Evolutionary conservation across 1,140 invertebrate species (phyloP).

Genomic region (Ostrea edulis): DNA sequence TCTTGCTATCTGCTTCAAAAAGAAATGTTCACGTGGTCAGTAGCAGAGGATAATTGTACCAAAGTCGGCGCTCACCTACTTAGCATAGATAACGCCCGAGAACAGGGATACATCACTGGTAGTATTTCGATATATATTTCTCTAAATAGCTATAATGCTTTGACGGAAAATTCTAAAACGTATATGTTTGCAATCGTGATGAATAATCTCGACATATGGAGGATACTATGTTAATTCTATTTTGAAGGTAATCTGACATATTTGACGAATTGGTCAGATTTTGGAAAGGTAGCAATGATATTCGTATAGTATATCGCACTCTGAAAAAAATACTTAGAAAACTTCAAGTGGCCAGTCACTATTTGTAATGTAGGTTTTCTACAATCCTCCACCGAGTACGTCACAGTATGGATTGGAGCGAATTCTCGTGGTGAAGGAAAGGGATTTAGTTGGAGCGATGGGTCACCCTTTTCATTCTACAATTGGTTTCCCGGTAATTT

Average conservation of each 20-base stretch:
- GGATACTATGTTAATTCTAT: background rate
- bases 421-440: background rate
- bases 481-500: constrained; percentile 35
- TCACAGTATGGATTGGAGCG: constrained; percentile 25
- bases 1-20: constrained; percentile 15
- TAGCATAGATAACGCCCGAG: background rate
- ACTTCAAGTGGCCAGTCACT: too few relatives aligned
- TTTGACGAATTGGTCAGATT: background rate
- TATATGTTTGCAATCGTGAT: background rate
- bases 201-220: background rate
- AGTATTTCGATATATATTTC: background rate
- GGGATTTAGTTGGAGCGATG: constrained; percentile 2
- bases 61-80: background rate
- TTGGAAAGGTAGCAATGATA: background rate
- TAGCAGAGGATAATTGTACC: background rate
- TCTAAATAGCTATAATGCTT: too few relatives aligned
- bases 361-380: background rate
- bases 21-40: background rate
- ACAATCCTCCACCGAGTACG: background rate
- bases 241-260: background rate
- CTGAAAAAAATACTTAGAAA: too few relatives aligned
- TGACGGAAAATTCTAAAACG: too few relatives aligned
- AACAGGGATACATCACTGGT: constrained; percentile 19
- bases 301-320: too few relatives aligned
- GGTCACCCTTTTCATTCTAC: constrained; percentile 18